Evolutionary conservation across 1,140 invertebrate genomes (phyloP).

Genomic region (Bombus difficillimus): DNA sequence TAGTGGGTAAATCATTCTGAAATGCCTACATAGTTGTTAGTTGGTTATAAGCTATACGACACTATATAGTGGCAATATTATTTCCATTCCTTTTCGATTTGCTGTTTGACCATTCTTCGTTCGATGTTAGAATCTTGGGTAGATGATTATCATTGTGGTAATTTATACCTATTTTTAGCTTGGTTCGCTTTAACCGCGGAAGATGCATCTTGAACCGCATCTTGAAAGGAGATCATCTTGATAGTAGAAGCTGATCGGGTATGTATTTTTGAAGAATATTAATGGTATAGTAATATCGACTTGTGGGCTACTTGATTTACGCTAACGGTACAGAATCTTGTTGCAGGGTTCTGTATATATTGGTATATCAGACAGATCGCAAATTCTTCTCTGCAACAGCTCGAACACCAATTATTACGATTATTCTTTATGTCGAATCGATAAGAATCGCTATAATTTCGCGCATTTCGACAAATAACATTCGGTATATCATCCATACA

Average conservation of each 20-base stretch:
- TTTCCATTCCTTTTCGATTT: rapidly evolving
- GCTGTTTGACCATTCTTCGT: not conserved
- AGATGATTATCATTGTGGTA: not conserved
- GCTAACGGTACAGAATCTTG: not conserved
- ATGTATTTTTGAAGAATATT: not conserved
- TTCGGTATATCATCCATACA: too few relatives aligned
- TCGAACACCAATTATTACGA: not conserved
- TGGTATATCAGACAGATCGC: not conserved
- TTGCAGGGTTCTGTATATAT: not conserved
- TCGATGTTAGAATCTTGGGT: not conserved
- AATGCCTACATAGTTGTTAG: not conserved
- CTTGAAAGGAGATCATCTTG: not conserved
- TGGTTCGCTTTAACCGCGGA: not conserved
- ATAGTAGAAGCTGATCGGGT: not conserved
- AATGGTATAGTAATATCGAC: not conserved
- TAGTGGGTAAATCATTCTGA: not conserved
- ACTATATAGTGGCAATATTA: not conserved
- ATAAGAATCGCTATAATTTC: too few relatives aligned
- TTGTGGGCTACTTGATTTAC: constrained; percentile 1
- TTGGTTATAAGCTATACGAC: too few relatives aligned
- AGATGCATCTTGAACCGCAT: not conserved
- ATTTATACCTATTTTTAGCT: not conserved
- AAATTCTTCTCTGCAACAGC: not conserved
- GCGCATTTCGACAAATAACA: too few relatives aligned
- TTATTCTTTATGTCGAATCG: not conserved